phyloP scores from a whole-genome alignment of 2,888 invertebrate species.

The Dysmachus trigonus region DNA sequence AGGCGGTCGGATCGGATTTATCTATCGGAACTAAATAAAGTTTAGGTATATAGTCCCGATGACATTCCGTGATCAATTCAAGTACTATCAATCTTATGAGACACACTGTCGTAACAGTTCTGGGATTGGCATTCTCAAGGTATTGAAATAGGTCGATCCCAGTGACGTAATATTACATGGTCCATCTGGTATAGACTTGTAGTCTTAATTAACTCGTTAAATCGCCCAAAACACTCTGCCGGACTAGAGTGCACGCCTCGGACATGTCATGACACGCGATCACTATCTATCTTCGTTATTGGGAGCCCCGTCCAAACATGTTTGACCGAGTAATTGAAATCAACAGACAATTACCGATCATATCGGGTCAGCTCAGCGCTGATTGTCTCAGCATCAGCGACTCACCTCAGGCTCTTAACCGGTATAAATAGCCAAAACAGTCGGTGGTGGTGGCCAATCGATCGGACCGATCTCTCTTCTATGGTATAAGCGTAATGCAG shows the following conservation, averaged over 20 bases:
- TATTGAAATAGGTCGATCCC: background rate
- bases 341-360: conserved; percentile 36
- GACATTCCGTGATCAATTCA: conserved; percentile 21
- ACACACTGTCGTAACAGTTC: background rate
- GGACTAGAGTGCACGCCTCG: background rate
- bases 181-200: background rate
- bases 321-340: conserved; percentile 43
- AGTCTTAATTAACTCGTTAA: conserved; percentile 14
- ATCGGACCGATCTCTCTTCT: background rate
- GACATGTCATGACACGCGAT: conserved; percentile 23
- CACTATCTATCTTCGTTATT: conserved; percentile 9
- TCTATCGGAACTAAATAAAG: background rate
- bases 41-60: conserved; percentile 19
- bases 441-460: background rate
- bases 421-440: background rate
- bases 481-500: background rate
- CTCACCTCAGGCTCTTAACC: background rate
- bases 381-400: background rate
- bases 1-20: background rate
- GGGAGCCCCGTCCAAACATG: conserved; percentile 33
- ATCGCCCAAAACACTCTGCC: background rate
- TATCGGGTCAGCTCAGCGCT: conserved; percentile 20
- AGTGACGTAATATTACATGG: background rate
- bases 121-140: conserved; percentile 15
- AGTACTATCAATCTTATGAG: conserved; percentile 31